These are phyloP conservation scores for Platyrinchus mystaceus DNA, from an alignment of 2,797 vertebrate species.

Conservation along the genomic window DNA sequence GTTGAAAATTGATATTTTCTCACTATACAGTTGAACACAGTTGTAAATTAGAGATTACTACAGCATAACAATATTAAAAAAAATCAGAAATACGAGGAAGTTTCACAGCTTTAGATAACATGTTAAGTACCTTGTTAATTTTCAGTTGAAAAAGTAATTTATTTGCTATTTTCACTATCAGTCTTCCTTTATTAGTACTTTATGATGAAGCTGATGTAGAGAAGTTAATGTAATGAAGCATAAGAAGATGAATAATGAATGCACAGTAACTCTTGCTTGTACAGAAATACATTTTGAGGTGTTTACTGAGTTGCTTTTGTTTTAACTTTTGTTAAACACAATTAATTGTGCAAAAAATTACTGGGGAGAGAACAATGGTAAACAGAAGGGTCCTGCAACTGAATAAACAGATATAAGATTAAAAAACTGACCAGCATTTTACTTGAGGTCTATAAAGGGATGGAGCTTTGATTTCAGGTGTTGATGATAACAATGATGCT, in stretches of 20 bases:
- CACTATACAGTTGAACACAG: not conserved
- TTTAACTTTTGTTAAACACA: not conserved
- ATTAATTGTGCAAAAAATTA: not conserved
- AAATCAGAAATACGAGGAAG: not conserved
- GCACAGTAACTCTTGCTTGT: not conserved
- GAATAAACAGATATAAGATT: not conserved
- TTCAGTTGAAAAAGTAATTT: not conserved
- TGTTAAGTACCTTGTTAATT: not conserved
- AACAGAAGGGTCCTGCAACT: not conserved
- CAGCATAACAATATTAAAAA: not conserved
- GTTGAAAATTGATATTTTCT: not conserved
- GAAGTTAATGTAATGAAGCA: not conserved
- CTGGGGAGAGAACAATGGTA: not conserved
- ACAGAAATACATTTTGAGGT: not conserved
- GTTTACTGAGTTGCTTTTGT: not conserved
- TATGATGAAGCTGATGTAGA: not conserved
- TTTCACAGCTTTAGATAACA: not conserved
- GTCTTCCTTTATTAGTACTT: not conserved
- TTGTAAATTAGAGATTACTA: not conserved
- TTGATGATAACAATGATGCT: not conserved
- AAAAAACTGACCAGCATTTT: not conserved
- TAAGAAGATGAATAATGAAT: not conserved
- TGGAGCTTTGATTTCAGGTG: not conserved
- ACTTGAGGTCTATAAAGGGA: not conserved
- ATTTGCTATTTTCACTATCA: not conserved